Evolutionary conservation across 2,888 invertebrate species (phyloP), one percentile per base, ranked within the genome.

Genomic region (Trichacis sp.): DNA sequence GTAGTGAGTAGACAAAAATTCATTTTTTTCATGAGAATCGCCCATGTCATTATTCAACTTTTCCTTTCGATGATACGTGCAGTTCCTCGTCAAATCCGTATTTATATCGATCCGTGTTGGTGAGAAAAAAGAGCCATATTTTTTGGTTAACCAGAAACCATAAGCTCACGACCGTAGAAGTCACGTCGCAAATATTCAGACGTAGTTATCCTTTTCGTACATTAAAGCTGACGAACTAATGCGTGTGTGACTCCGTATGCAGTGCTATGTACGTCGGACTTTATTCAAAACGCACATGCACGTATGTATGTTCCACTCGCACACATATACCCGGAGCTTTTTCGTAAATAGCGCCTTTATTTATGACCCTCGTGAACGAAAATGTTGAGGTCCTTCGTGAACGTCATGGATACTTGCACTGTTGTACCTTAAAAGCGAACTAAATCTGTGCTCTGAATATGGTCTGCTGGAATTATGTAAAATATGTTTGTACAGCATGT

Each of bases 401-500:
- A 42, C 2, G 30, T 55, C 36, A 46, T 55, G 24, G 47, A 58
- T 55, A 57, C 15, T 36, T 9, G 33, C 48, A 56, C 57, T 60
- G 45, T 60, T 56, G 43, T 52, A 40, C 42, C 29, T 43, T 48
- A 52, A 64, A 54, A 55, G 30, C 54, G 54, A 52, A 42, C 48
- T 17, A 52, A 60, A 20, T 17, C 36, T 43, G 42, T 30, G 19
- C 59, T 52, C 64, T 52, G 56, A 73, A 71, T 71, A 64, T 67
- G 63, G 60, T 63, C 53, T 50, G 60, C 50, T 63, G 64, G 75
- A 71, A 77, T 78, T 75, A 76, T 83, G 82, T 83, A 83, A 83
- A 81, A 83, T 83, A 83, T 77, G 78, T 81, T 83, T 83, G 83
- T 83, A 83, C 82, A 83, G 81, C 76, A 77, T 82, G 79, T 81